Evolutionary conservation across 1,140 invertebrate genomes (phyloP).

Genomic region (Calosoma granatense): DNA sequence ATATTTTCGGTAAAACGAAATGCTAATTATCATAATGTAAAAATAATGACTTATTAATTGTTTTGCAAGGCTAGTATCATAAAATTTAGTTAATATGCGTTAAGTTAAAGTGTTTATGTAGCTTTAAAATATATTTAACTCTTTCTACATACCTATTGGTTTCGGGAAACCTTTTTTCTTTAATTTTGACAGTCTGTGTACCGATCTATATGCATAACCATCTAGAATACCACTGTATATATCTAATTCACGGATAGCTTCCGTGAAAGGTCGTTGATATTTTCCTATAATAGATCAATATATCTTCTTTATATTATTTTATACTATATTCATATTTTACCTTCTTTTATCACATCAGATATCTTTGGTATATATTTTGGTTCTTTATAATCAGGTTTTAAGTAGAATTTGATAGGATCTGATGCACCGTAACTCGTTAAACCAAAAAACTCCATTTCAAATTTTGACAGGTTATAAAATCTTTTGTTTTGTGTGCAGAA

Average conservation of each 20-base stretch:
- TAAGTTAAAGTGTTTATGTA: no score
- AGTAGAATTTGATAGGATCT: slow-evolving; percentile 23
- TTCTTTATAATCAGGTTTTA: slow-evolving; percentile 23
- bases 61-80: no score
- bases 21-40: no score
- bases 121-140: no score
- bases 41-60: no score
- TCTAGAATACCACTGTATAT: slow-evolving; percentile 24
- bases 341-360: slow-evolving; percentile 6
- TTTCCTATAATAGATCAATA: slow-evolving; percentile 6
- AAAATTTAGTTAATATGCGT: no score
- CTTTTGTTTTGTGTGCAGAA: no score
- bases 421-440: slow-evolving; percentile 19
- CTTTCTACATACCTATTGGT: no score
- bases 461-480: no score
- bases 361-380: slow-evolving; percentile 14
- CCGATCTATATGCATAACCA: slow-evolving; percentile 26
- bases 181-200: slow-evolving; percentile 21
- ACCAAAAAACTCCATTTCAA: slow-evolving; percentile 26
- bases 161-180: slow-evolving; percentile 23
- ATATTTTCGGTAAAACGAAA: no score
- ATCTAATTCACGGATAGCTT: slow-evolving; percentile 22
- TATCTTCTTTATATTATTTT: slow-evolving; percentile 8
- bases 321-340: slow-evolving; percentile 10
- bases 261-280: slow-evolving; percentile 16